Percentiles rank a stretch among this genome's conserved stretches.
Evolutionary conservation across 1,140 invertebrate genomes (phyloP).

Genomic region (Antheraea mylitta): DNA sequence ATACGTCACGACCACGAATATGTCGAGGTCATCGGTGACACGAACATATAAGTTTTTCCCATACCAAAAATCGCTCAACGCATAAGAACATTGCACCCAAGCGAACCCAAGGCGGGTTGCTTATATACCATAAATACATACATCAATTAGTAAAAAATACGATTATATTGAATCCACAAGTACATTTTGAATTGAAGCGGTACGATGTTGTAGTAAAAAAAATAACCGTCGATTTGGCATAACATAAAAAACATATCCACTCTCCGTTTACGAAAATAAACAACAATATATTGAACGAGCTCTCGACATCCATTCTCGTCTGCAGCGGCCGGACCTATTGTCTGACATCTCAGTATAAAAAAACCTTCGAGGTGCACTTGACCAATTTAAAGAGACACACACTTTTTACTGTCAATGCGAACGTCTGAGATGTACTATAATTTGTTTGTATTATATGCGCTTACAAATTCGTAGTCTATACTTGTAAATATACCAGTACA

Average conservation of each 20-base stretch:
- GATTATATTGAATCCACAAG: background rate
- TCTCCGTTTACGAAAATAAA: slow-evolving; percentile 36
- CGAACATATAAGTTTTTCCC: too few species aligned
- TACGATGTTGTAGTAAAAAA: background rate
- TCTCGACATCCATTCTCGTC: slow-evolving; percentile 33
- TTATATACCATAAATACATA: background rate
- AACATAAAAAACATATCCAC: slow-evolving; percentile 13
- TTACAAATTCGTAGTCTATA: background rate
- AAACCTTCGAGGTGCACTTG: slow-evolving; percentile 21
- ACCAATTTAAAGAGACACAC: slow-evolving; percentile 26
- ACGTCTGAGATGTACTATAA: background rate
- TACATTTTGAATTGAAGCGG: background rate
- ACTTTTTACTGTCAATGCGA: background rate
- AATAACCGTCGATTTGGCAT: background rate
- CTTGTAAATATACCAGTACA: background rate
- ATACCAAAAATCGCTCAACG: too few species aligned
- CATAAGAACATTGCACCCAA: too few species aligned
- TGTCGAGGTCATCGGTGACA: too few species aligned
- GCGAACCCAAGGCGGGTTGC: too few species aligned
- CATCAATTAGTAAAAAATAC: background rate
- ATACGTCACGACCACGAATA: too few species aligned
- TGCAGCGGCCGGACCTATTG: slow-evolving; percentile 38
- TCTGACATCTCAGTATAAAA: slow-evolving; percentile 28
- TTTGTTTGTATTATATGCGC: slow-evolving; percentile 3
- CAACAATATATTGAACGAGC: slow-evolving; percentile 35